phyloP scores from a whole-genome alignment of 2,888 invertebrate species.

The Drosophila niveifrons region DNA sequence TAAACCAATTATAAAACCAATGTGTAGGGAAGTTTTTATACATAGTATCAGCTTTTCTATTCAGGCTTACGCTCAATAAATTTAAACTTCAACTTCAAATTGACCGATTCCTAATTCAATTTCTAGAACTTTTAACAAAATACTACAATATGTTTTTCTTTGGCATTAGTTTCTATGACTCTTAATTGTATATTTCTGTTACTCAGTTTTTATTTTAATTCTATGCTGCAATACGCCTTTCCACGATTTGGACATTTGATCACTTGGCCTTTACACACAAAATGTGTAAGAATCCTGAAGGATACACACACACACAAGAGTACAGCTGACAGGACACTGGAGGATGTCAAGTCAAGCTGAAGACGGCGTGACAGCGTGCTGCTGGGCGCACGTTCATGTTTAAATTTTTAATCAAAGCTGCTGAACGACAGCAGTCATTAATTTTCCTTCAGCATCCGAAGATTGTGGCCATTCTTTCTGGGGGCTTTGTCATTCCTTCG shows the following conservation, averaged over 20 bases:
- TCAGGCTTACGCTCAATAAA: too few species aligned
- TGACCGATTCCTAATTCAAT: too few species aligned
- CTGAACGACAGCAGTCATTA: constrained; percentile 58
- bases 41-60: too few species aligned
- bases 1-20: too few species aligned
- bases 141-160: too few species aligned
- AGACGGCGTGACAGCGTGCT: constrained; percentile 57
- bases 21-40: too few species aligned
- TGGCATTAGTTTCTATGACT: too few species aligned
- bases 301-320: constrained; percentile 18
- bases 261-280: background rate
- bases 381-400: constrained; percentile 42
- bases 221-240: background rate
- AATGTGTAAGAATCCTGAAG: constrained; percentile 1
- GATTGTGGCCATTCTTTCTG: constrained; percentile 56
- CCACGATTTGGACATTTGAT: background rate
- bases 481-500: constrained; percentile 35
- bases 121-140: too few species aligned
- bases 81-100: too few species aligned
- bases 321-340: constrained; percentile 32
- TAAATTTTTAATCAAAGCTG: constrained; percentile 69
- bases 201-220: background rate
- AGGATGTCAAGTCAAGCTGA: constrained; percentile 67
- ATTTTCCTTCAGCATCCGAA: constrained; percentile 60
- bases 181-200: too few species aligned